These are phyloP conservation scores for Aphis craccivora DNA, from an alignment of 1,140 invertebrate genomes.

Conservation along the genomic window DNA sequence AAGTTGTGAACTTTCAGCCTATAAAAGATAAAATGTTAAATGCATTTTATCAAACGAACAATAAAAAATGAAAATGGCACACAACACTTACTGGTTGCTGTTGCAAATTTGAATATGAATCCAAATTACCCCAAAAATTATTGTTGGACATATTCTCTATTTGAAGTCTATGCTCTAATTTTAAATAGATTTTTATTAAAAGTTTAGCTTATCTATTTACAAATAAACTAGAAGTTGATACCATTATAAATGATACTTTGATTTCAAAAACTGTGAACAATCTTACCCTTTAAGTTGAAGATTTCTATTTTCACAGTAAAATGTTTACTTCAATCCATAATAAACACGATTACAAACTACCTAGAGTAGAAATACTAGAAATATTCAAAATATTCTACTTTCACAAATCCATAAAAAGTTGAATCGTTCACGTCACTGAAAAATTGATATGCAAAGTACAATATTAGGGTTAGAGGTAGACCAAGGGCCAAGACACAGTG, in stretches of 20 bases:
- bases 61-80: background rate
- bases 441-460: constrained; percentile 42
- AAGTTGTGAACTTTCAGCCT: constrained; percentile 33
- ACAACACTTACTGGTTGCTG: constrained; percentile 50
- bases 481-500: constrained; percentile 35
- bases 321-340: constrained; percentile 6
- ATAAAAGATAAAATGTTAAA: background rate
- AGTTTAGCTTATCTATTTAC: background rate
- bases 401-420: constrained; percentile 51
- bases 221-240: background rate
- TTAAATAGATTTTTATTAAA: background rate
- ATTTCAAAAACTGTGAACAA: background rate
- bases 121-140: constrained; percentile 43
- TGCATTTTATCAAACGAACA: background rate
- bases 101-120: constrained; percentile 41
- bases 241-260: background rate
- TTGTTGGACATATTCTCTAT: constrained; percentile 34
- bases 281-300: background rate
- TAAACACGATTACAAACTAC: background rate
- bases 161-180: background rate
- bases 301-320: background rate
- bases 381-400: constrained; percentile 31
- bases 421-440: constrained; percentile 56
- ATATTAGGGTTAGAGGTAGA: constrained; percentile 25
- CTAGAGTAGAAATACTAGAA: constrained; percentile 15